Evolutionary conservation across 2,888 invertebrate species (phyloP).

Genomic region (Drosophila macrospina): DNA sequence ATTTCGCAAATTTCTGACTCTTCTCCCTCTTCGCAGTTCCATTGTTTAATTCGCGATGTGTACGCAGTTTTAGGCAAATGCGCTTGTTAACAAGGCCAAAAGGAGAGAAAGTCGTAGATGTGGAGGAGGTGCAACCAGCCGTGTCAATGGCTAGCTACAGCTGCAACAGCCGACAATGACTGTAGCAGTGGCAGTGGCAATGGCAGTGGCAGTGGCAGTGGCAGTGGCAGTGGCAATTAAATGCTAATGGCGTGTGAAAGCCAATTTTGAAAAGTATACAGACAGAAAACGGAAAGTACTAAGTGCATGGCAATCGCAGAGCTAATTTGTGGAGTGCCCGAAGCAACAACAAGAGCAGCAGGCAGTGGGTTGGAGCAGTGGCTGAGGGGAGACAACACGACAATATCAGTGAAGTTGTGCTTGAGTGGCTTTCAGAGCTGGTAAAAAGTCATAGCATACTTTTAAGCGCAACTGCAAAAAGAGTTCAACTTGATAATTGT

Average conservation of each 20-base stretch:
- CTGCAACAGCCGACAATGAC: conserved; percentile 5
- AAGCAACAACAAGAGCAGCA: neutral
- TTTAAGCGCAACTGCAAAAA: conserved; percentile 40
- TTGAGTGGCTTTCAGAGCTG: conserved; percentile 59
- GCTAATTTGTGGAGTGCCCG: conserved; percentile 67
- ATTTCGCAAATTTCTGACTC: conserved; percentile 54
- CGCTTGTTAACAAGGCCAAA: conserved; percentile 71
- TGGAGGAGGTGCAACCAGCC: conserved; percentile 20
- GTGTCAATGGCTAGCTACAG: conserved; percentile 21
- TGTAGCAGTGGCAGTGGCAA: conserved; percentile 7
- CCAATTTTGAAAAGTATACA: conserved; percentile 77
- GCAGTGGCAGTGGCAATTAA: conserved; percentile 67
- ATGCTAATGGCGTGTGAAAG: conserved; percentile 82
- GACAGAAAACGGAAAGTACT: conserved; percentile 58
- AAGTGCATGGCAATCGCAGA: conserved; percentile 72
- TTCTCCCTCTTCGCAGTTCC: neutral
- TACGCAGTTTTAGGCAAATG: conserved; percentile 67
- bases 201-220: conserved; percentile 22
- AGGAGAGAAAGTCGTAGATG: conserved; percentile 4
- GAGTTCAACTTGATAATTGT: conserved; percentile 41
- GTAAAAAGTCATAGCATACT: conserved; percentile 60
- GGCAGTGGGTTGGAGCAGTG: neutral
- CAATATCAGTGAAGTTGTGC: conserved; percentile 62
- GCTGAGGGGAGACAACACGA: conserved; percentile 16
- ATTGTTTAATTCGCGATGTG: conserved; percentile 35